Conservation (phyloP, 1,140 invertebrate genomes). For the Hesperophylax magnus region DNA sequence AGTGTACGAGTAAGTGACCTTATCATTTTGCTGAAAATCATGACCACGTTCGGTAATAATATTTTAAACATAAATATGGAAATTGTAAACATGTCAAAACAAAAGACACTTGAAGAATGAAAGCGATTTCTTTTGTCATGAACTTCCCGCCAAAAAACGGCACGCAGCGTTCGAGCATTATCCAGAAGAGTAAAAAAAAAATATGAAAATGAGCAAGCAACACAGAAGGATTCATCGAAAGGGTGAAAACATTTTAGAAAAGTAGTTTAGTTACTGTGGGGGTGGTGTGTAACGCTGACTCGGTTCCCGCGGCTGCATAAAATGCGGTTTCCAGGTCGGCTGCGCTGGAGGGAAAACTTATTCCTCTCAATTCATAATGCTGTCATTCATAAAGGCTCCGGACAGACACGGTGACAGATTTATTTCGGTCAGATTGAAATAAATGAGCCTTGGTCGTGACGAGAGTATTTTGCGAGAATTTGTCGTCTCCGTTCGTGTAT, state of each 20-base stretch:
- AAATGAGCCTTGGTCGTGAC: constrained; percentile 44
- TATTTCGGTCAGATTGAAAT: constrained; percentile 51
- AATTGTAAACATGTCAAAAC: constrained; percentile 24
- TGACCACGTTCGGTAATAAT: too few species aligned
- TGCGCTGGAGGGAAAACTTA: constrained; percentile 42
- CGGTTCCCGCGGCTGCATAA: neutral
- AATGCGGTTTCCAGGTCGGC: constrained; percentile 13
- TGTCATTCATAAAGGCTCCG: constrained; percentile 48
- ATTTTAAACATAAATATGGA: neutral
- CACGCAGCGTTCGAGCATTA: neutral
- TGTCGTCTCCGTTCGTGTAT: constrained; percentile 31
- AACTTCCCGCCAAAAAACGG: constrained; percentile 31
- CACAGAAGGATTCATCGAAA: neutral
- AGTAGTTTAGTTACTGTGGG: neutral
- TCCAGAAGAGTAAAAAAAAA: neutral
- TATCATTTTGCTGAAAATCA: neutral
- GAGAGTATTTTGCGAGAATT: constrained; percentile 44
- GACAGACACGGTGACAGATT: constrained; percentile 42
- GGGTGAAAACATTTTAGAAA: neutral
- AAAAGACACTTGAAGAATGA: constrained; percentile 32
- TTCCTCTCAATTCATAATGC: constrained; percentile 46
- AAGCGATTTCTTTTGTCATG: constrained; percentile 27
- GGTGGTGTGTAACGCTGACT: neutral
- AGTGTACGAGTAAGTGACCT: too few species aligned
- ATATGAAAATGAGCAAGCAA: neutral